Conservation (phyloP, 2,113 vertebrate genomes). For the mouse (Mus musculus) region GRCm39 chr11:106685001-106685500, state of each 20-base stretch:
- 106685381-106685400: not conserved
- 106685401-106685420: not conserved
- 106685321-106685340: not conserved
- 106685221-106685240: not conserved
- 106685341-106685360: not conserved
- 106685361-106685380: not conserved
- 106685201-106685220: not conserved
- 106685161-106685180: not conserved
- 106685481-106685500: not conserved
- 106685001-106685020: not conserved
- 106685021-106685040: not conserved
- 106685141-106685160: not conserved
- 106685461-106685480: not conserved
- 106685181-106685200: slow-evolving; percentile 5
- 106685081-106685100: not conserved
- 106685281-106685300: not conserved
- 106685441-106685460: not conserved
- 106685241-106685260: not conserved
- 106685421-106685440: not conserved
- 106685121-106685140: not conserved
- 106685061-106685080: not conserved
- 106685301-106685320: not conserved
- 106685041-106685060: not conserved
- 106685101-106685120: not conserved
- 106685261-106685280: not conserved